Evolutionary conservation across 2,113 vertebrate species (phyloP).

Genomic region (Dicerorhinus sumatrensis): DNA sequence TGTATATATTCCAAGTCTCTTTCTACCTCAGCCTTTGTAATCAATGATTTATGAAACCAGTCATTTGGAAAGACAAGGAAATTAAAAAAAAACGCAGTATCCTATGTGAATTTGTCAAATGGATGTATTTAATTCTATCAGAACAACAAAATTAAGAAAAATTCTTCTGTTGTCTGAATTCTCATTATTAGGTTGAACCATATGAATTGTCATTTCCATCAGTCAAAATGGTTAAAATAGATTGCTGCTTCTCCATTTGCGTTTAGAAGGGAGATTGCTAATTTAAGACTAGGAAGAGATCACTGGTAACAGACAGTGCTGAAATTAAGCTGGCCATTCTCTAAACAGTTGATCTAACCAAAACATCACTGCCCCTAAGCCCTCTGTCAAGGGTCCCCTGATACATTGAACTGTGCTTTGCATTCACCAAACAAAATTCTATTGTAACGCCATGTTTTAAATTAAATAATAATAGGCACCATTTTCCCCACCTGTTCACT

Average conservation of each 20-base stretch:
- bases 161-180: not conserved
- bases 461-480: not conserved
- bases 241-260: too few species aligned
- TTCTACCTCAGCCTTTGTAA: not conserved
- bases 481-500: not conserved
- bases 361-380: not conserved
- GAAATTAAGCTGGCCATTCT: fast-evolving
- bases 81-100: not conserved
- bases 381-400: fast-evolving
- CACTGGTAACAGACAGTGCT: not conserved
- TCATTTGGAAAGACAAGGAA: slow-evolving; percentile 21
- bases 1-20: not conserved
- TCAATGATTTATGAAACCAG: not conserved
- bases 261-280: not conserved
- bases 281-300: not conserved
- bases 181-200: not conserved
- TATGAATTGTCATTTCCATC: too few species aligned
- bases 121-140: not conserved
- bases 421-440: not conserved
- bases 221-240: too few species aligned
- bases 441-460: not conserved
- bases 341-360: too few species aligned
- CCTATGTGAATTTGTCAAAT: not conserved
- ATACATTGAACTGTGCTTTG: too few species aligned
- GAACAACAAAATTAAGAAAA: not conserved